Evolutionary conservation across 2,797 vertebrate genomes (phyloP).

Genomic region (Babyrousa celebensis): DNA sequence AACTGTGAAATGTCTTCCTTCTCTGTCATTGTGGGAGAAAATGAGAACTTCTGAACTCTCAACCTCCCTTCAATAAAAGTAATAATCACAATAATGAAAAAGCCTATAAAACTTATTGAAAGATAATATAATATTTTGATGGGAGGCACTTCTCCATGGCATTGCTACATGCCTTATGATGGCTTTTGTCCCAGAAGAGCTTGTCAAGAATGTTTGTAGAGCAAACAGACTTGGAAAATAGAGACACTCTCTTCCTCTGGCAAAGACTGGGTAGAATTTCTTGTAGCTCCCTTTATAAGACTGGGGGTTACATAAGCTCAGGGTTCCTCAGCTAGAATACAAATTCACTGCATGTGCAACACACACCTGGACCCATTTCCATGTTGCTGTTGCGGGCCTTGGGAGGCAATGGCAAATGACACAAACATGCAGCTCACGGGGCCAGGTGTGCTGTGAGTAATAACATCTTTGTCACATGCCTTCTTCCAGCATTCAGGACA

Average conservation of each 20-base stretch:
- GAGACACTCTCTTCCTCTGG: neutral
- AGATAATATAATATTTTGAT: neutral
- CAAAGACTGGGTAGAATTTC: neutral
- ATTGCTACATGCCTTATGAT: neutral
- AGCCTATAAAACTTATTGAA: constrained; percentile 5
- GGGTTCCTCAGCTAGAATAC: neutral
- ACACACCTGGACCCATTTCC: neutral
- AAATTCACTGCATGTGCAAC: neutral
- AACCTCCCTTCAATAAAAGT: constrained; percentile 33
- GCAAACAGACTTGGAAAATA: constrained; percentile 12
- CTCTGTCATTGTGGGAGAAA: neutral
- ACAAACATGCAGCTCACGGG: neutral
- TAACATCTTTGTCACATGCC: neutral
- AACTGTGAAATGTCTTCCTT: constrained; percentile 50
- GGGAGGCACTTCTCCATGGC: neutral
- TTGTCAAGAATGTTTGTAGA: neutral
- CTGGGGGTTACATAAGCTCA: neutral
- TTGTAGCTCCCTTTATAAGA: neutral
- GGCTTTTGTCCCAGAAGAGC: neutral
- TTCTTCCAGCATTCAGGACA: neutral
- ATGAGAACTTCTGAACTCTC: constrained; percentile 54
- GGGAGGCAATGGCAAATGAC: neutral
- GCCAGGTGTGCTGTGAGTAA: neutral
- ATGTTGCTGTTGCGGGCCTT: neutral
- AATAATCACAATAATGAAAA: constrained; percentile 25